Base-by-base conservation (phyloP, 2,888 invertebrate species). In the Ornithoptera alexandrae region DNA sequence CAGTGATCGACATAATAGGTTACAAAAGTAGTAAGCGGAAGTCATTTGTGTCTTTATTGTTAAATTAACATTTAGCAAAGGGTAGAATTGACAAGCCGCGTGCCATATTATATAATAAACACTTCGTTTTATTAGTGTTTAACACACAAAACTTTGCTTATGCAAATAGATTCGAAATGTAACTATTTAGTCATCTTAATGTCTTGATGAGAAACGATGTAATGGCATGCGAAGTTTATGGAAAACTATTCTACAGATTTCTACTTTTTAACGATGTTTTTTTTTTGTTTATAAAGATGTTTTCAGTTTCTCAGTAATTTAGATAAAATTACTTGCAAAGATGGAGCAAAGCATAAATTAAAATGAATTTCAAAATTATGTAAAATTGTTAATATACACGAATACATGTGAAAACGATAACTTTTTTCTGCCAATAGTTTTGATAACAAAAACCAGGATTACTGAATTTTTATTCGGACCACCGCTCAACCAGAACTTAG, bases 121-220 rank as follows among this genome's bases (percentile, higher is more conserved):
- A 62, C 62, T 69, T 36, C 62, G 59, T 62, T 61, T 64, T 46
- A 61, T 60, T 59, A 10, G n/a, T 39, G 42, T 65, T 65, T 65
- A n/a, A 69, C 50, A 61, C 53, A 17, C 15, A 60, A 60, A 53
- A n/a, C n/a, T 53, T 53, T 5, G 18, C n/a, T 53, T 53, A n/a
- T n/a, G 18, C 18, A 53, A n/a, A 53, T 53, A 53, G 4, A 6
- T n/a, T 46, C 46, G 2, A n/a, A 53, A n/a, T 53, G 8, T 53
- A 7, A 46, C 15, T 46, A 46, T 46, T 46, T 12, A 12, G 46
- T 15, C 15, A n/a, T 6, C n/a, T 50, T 50, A 18, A 53, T 53
- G 18, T n/a, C 53, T 53, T n/a, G 2, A 53, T n/a, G 53, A n/a
- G 53, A 53, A n/a, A 18, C n/a, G n/a, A 53, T 18, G n/a, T 53